Base-by-base conservation (phyloP, 2,113 vertebrate genomes). In the Brienomyrus longianalis region DNA sequence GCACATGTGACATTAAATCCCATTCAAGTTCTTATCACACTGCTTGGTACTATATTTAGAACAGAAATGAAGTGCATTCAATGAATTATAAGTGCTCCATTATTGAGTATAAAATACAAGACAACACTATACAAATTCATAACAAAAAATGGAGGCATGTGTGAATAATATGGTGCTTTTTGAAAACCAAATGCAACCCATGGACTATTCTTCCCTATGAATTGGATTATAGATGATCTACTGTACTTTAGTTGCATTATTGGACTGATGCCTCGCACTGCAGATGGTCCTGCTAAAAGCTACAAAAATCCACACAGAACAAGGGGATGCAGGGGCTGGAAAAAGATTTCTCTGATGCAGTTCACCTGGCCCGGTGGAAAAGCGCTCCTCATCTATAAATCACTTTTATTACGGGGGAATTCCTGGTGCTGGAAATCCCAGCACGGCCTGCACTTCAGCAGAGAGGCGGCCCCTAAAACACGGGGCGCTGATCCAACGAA, bases 331-430 rank as follows among this genome's bases (percentile, higher is more conserved):
- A 19, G 15, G 5, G 15, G 35, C 31, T 13, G 6, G 74, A 19
- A 21, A 2, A 7, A 80, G 31, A 43, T 35, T 19, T 39, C 35
- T 15, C 74, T 80, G 35, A 80, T 35, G 74, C 74, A 19, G 74
- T 80, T 80, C 39, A 80, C 74, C 74, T 80, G 74, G 35, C 31
- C 31, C 70, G 27, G 70, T 17, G 39, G 5, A 17, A 77, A 39
- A 35, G 13, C 15, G 35, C 17, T 80, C 74, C 74, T 39, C 70
- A 4, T 19, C 74, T 80, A 80, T 50, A 85, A 85, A 85, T 45
- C 83, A 85, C 83, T 50, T 85, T 85, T 50, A 85, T 85, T 85
- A 85, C 19, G 7, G 83, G 83, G 83, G 47, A 85, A 80, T 85
- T 80, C 74, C 74, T 39, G 35, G 35, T 10, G 74, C 15, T 43